A percentile compares a stretch with the other conserved stretches of the same genome.
These are phyloP conservation scores for Coendou prehensilis DNA, from an alignment of 2,797 vertebrate species.

Conservation along the genomic window DNA sequence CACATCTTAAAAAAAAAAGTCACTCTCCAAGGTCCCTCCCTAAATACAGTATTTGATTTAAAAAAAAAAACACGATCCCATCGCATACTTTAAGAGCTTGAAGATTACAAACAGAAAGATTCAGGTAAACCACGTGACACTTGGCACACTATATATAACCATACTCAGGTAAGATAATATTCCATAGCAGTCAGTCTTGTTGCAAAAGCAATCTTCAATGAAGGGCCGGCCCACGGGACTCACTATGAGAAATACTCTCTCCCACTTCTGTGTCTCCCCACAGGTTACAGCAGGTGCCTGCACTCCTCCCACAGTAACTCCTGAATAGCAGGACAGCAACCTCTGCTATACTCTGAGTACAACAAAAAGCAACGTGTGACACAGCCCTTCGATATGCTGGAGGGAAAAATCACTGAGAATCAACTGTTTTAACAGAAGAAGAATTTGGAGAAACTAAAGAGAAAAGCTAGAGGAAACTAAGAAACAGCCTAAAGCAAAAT, in stretches of 20 bases:
- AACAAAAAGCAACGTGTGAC: neutral
- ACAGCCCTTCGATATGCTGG: neutral
- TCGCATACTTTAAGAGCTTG: neutral
- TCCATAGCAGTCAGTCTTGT: neutral
- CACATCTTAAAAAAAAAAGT: neutral
- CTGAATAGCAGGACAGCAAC: neutral
- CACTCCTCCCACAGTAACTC: neutral
- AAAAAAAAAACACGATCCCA: neutral
- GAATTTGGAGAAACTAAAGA: neutral
- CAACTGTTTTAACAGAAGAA: conserved; percentile 36
- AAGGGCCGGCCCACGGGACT: neutral
- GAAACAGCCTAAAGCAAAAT: neutral
- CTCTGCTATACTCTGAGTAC: neutral
- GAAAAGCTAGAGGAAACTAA: conserved; percentile 11
- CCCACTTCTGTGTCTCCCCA: neutral
- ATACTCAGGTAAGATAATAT: neutral
- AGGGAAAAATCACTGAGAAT: neutral
- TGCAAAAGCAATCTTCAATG: conserved; percentile 21
- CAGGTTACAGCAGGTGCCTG: neutral
- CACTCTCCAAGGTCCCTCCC: neutral
- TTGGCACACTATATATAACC: neutral
- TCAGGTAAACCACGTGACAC: neutral
- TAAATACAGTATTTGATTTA: neutral
- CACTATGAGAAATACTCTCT: conserved; percentile 7
- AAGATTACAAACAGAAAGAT: conserved; percentile 48